phyloP scores from a whole-genome alignment of 1,140 invertebrate species.

The Drosophila fuyamai region DNA sequence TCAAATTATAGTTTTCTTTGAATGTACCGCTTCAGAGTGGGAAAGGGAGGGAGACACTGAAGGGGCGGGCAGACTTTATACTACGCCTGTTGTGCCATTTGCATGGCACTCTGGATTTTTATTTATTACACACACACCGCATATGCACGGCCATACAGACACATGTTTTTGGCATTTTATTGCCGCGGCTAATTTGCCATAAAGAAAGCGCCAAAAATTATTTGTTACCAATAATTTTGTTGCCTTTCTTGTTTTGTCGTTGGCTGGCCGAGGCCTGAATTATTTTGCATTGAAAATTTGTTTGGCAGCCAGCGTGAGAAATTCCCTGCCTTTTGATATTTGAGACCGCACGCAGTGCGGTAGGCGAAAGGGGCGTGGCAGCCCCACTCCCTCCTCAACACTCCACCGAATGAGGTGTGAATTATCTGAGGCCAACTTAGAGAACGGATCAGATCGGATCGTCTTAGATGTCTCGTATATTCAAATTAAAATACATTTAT shows the following conservation, averaged over 20 bases:
- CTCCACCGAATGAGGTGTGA: constrained; percentile 71
- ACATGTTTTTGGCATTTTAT: constrained; percentile 69
- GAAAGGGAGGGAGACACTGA: not conserved
- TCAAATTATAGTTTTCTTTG: constrained; percentile 6
- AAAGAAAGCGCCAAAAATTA: constrained; percentile 70
- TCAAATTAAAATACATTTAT: constrained; percentile 73
- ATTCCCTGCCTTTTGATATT: constrained; percentile 65
- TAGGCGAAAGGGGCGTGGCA: not conserved
- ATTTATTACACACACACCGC: constrained; percentile 65
- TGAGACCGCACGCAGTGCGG: constrained; percentile 32
- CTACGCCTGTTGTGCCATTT: constrained; percentile 72
- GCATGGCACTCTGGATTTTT: constrained; percentile 64
- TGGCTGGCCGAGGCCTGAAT: constrained; percentile 31
- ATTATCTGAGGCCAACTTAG: constrained; percentile 59
- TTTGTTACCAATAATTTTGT: constrained; percentile 57
- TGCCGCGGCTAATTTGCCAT: constrained; percentile 76
- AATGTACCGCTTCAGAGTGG: constrained; percentile 4
- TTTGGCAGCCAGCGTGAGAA: constrained; percentile 63
- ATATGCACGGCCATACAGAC: constrained; percentile 28
- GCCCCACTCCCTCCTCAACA: constrained; percentile 8
- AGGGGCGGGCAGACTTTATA: constrained; percentile 20
- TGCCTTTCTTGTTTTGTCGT: constrained; percentile 49
- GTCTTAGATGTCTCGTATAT: constrained; percentile 63
- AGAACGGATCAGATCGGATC: constrained; percentile 17
- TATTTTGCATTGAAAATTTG: constrained; percentile 69